A percentile compares a stretch with the other conserved stretches of the same genome.
Evolutionary conservation across 2,888 invertebrate species (phyloP).

Genomic region (Melieria omissa): DNA sequence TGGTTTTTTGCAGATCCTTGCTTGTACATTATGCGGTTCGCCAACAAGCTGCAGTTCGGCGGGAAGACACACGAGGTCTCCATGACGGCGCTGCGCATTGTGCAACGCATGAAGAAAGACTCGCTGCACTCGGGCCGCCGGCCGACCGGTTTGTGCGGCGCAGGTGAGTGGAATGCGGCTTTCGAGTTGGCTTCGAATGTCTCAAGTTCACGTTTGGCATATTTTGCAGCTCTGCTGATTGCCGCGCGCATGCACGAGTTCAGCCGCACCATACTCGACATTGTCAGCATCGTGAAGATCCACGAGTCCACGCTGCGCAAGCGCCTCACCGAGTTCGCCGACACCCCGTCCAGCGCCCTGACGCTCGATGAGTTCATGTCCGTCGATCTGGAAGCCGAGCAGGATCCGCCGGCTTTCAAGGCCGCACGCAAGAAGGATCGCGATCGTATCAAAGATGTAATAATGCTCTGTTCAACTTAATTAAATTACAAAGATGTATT

Average conservation of each 20-base stretch:
- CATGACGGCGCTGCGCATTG: slow-evolving; percentile 91
- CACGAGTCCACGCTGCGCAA: slow-evolving; percentile 93
- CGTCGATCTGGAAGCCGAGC: slow-evolving; percentile 95
- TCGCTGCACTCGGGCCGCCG: slow-evolving; percentile 96
- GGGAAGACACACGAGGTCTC: slow-evolving; percentile 94
- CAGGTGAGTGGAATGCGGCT: slow-evolving; percentile 72
- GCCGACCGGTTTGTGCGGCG: slow-evolving; percentile 97
- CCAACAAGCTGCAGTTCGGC: slow-evolving; percentile 90
- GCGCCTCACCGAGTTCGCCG: slow-evolving; percentile 92
- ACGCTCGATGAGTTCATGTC: slow-evolving; percentile 97
- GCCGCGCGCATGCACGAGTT: slow-evolving; percentile 94
- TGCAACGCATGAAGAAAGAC: slow-evolving; percentile 97
- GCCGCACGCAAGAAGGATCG: slow-evolving; percentile 89
- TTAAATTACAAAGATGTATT: background rate
- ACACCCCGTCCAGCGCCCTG: slow-evolving; percentile 93
- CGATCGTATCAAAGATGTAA: slow-evolving; percentile 82
- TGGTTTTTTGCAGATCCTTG: slow-evolving; percentile 81
- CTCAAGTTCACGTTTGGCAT: background rate
- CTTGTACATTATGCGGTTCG: slow-evolving; percentile 93
- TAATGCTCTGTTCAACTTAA: background rate
- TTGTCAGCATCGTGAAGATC: slow-evolving; percentile 94
- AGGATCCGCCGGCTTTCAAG: slow-evolving; percentile 94
- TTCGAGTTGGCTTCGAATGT: background rate
- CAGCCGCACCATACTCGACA: slow-evolving; percentile 84
- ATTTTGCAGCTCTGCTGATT: slow-evolving; percentile 85